Percentiles rank a stretch among this genome's conserved stretches.
These are phyloP conservation scores for Cryptotis parvus DNA, from an alignment of 2,113 vertebrate genomes.

Conservation along the genomic window DNA sequence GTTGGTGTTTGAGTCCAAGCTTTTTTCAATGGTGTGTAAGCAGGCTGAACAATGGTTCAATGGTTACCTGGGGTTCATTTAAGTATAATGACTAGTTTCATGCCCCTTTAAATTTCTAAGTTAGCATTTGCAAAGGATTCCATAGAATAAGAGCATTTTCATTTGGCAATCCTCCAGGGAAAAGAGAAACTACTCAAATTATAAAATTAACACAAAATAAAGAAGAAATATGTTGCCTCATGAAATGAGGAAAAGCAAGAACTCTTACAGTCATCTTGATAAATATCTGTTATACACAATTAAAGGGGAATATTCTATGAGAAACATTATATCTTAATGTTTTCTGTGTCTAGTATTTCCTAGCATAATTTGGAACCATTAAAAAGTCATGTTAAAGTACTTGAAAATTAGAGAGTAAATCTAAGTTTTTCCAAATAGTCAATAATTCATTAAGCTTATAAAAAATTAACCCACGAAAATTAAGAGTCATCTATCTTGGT, in stretches of 20 bases:
- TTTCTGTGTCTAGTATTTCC: background rate
- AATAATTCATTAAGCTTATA: slow-evolving; percentile 2
- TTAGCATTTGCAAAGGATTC: background rate
- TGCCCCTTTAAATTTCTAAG: background rate
- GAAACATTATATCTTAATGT: background rate
- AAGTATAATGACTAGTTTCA: background rate
- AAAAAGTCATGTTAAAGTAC: background rate
- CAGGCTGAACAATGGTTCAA: background rate
- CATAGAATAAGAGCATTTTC: background rate
- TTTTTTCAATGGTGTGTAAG: background rate
- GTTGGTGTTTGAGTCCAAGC: background rate
- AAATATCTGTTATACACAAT: accelerated
- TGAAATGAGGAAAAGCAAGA: background rate
- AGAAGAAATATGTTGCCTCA: background rate
- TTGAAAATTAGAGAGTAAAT: background rate
- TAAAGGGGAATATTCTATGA: background rate
- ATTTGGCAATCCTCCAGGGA: background rate
- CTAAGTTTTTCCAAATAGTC: slow-evolving; percentile 1
- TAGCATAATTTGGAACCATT: background rate
- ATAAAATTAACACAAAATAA: background rate
- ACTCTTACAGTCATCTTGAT: background rate
- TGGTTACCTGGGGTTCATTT: background rate
- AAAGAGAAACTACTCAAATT: background rate
- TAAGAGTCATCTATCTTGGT: background rate
- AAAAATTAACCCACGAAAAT: background rate